These are phyloP conservation scores for Phortica magna DNA, from an alignment of 2,888 invertebrate genomes.

Conservation along the genomic window DNA sequence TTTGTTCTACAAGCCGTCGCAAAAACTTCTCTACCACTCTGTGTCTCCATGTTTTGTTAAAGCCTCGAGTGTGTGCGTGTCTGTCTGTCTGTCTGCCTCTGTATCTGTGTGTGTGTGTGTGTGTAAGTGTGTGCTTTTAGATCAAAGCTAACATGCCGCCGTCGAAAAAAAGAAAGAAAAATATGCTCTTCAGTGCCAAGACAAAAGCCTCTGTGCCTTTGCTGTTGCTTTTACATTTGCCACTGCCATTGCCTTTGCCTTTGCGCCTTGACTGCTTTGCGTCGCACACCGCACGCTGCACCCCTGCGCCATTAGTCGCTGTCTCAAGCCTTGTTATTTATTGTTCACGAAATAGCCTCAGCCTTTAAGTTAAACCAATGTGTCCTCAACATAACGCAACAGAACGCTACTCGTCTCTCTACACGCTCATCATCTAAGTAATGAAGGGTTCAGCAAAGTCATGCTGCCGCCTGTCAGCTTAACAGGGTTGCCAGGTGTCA, in stretches of 20 bases:
- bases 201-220: background rate
- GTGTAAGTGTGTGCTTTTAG: constrained; percentile 14
- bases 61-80: background rate
- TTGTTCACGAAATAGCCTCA: constrained; percentile 69
- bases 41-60: background rate
- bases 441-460: constrained; percentile 30
- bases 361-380: constrained; percentile 28
- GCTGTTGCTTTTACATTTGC: background rate
- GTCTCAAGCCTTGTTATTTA: constrained; percentile 68
- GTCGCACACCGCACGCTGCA: background rate
- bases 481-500: constrained; percentile 23
- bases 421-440: constrained; percentile 19
- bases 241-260: no score
- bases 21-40: constrained; percentile 8
- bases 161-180: background rate
- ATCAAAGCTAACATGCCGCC: constrained; percentile 53
- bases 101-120: constrained; percentile 1
- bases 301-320: constrained; percentile 54
- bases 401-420: background rate
- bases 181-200: background rate
- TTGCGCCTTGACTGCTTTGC: background rate
- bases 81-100: background rate
- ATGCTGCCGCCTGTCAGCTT: background rate
- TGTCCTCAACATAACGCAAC: background rate
- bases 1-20: background rate